Conservation (phyloP, 2,113 vertebrate species). For the Pseudorasbora parva region DNA sequence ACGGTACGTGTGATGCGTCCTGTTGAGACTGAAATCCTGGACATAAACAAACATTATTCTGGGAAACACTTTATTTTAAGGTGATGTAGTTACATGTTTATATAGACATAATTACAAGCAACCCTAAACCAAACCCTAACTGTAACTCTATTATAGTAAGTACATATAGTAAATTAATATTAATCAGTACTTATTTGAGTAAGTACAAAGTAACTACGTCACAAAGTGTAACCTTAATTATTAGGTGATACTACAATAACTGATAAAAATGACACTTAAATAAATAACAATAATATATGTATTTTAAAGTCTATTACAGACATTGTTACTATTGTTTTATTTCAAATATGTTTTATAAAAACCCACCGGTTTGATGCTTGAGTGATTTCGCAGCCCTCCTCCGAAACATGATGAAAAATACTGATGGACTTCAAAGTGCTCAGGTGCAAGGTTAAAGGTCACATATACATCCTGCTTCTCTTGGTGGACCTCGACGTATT, state of each 20-base stretch:
- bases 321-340: background rate
- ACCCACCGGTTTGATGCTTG: slow-evolving; percentile 67
- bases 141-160: no score
- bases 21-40: slow-evolving; percentile 67
- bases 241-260: no score
- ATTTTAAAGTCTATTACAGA: background rate
- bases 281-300: no score
- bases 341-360: background rate
- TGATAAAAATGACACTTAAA: no score
- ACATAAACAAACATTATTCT: background rate
- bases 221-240: no score
- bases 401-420: slow-evolving; percentile 75
- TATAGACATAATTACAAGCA: no score
- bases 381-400: slow-evolving; percentile 64
- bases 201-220: no score
- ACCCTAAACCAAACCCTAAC: no score
- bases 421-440: slow-evolving; percentile 67
- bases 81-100: no score
- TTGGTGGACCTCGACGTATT: slow-evolving; percentile 67
- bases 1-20: slow-evolving; percentile 71
- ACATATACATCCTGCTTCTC: slow-evolving; percentile 64
- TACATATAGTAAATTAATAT: no score
- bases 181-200: no score
- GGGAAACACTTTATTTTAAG: no score
- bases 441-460: slow-evolving; percentile 80